phyloP scores from a whole-genome alignment of 2,797 vertebrate genomes.

The Vultur gryphus region DNA sequence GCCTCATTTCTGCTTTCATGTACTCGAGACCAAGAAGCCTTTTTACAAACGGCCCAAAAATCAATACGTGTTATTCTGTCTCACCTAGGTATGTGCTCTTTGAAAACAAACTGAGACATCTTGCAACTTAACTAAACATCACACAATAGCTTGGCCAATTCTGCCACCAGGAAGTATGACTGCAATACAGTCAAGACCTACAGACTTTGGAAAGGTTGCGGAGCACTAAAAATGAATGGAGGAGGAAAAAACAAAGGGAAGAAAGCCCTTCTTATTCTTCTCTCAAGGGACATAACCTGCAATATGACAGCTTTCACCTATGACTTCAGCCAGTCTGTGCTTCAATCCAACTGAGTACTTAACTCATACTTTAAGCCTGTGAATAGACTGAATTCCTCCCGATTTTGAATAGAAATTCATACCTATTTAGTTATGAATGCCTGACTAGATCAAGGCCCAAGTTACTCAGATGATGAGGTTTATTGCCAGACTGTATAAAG shows the following conservation, averaged over 20 bases:
- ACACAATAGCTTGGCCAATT: not conserved
- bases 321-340: not conserved
- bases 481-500: not conserved
- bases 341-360: not conserved
- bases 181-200: not conserved
- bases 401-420: not conserved
- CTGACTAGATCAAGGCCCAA: not conserved
- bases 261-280: not conserved
- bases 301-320: not conserved
- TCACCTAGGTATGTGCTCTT: not conserved
- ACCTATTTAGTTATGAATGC: not conserved
- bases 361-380: not conserved
- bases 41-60: not conserved
- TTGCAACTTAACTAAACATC: not conserved
- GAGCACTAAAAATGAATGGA: not conserved
- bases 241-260: not conserved
- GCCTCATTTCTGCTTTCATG: constrained; percentile 21
- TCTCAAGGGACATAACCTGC: not conserved
- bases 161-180: not conserved
- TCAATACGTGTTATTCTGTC: not conserved
- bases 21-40: not conserved
- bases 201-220: not conserved
- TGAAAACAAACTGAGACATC: constrained; percentile 6
- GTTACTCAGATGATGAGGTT: not conserved
- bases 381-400: not conserved